Evolutionary conservation across 2,888 invertebrate species (phyloP).

Genomic region (Tenthredo distinguenda): DNA sequence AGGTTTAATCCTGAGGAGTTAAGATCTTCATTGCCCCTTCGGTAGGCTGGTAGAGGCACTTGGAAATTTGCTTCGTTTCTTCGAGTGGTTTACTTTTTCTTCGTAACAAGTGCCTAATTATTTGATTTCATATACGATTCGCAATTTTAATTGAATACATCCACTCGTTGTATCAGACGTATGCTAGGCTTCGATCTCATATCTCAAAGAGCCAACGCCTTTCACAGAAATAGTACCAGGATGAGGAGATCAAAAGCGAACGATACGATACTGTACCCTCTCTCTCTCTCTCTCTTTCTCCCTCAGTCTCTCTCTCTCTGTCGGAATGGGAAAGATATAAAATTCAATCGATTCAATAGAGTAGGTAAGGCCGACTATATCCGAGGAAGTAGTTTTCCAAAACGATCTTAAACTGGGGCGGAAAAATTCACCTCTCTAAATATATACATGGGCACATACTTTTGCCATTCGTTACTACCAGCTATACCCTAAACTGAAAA

Average conservation of each 20-base stretch:
- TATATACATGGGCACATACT: background rate
- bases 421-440: conserved; percentile 19
- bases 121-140: background rate
- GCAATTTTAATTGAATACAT: conserved; percentile 2
- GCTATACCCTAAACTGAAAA: background rate
- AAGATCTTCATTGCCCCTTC: conserved; percentile 4
- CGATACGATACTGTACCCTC: background rate
- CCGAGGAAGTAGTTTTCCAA: conserved; percentile 17
- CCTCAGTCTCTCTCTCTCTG: background rate
- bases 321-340: conserved; percentile 24
- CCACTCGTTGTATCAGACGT: background rate
- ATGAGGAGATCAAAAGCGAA: background rate
- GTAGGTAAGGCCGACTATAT: conserved; percentile 1
- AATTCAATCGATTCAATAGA: conserved; percentile 37
- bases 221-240: conserved; percentile 2
- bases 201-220: background rate
- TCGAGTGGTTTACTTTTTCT: background rate
- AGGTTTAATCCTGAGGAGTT: conserved; percentile 16
- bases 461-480: conserved; percentile 30
- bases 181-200: background rate
- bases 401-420: conserved; percentile 18
- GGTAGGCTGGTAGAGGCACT: background rate
- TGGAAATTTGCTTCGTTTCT: background rate
- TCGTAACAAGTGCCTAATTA: background rate
- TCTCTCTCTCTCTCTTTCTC: background rate